Base-by-base conservation (phyloP, 2,797 vertebrate genomes). In the Pogonophryne albipinna region DNA sequence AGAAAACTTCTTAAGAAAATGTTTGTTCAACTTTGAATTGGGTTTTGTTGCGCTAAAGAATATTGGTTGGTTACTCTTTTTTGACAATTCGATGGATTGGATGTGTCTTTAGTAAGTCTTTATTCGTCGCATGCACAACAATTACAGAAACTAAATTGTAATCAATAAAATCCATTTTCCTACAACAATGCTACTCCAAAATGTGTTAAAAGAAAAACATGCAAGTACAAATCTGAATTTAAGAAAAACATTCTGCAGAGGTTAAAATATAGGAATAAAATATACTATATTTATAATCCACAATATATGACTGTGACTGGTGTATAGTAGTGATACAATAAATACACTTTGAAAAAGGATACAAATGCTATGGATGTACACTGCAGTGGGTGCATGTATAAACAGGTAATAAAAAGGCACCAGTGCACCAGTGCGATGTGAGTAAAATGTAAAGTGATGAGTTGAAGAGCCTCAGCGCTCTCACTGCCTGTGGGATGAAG, bases 21-120 rank as follows among this genome's bases (percentile, higher is more conserved):
- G 27, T 55, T 64, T 66, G 13, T 34, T n/a, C 7, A 65, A 10
- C 42, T 59, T 16, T 20, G 27, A 68, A 13, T n/a, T 45, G 56
- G 51, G 3, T 53, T 70, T 68, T n/a, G 2, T 66, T 47, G 12
- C 60, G 6, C 57, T 15, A 20, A 4, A 42, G 42, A 2, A 41
- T 41, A 46, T 57, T 67, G n/a, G 20, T 16, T 38, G 15, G 14
- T 38, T 51, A 10, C 2, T 11, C 58, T 11, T 34, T 13, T 66
- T 60, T 27, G n/a, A 19, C 14, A 20, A 7, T 16, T 65, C 55
- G 45, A 53, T 66, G 14, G 46, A 67, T 56, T 12, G 13, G 50
- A 31, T 53, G 50, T 67, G 13, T 58, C 34, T n/a, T n/a, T n/a
- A n/a, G n/a, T 6, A 57, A 31, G n/a, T 23, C 17, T 59, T 8